A percentile compares a stretch with the other conserved stretches of the same genome.
Conservation (phyloP, 2,113 vertebrate species). For the Edolisoma coerulescens region DNA sequence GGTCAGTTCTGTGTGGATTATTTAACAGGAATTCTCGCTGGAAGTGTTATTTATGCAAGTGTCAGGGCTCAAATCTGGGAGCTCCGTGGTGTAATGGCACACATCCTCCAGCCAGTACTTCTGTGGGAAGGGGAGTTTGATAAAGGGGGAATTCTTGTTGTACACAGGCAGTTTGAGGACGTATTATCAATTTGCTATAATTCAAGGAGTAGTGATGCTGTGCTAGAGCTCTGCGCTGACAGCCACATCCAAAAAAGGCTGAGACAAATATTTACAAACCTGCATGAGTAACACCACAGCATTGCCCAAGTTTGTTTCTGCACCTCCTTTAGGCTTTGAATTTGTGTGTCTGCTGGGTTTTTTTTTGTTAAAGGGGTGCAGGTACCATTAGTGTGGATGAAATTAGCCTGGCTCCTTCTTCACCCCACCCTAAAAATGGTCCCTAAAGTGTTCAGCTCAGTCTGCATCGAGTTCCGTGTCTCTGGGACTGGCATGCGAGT, state of each 20-base stretch:
- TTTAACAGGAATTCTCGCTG: background rate
- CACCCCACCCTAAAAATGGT: background rate
- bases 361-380: background rate
- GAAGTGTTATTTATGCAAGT: background rate
- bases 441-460: background rate
- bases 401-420: background rate
- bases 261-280: background rate
- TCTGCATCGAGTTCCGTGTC: fast-evolving
- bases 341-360: background rate
- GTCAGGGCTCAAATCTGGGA: background rate
- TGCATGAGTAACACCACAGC: fast-evolving
- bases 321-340: background rate
- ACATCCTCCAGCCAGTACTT: background rate
- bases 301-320: background rate
- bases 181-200: background rate
- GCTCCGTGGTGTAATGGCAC: background rate
- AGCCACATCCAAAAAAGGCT: background rate
- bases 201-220: background rate
- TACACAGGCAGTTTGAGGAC: background rate
- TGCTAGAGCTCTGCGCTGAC: background rate
- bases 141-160: background rate
- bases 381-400: background rate
- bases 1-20: background rate
- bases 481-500: background rate
- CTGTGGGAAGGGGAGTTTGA: background rate